Conservation (phyloP, 2,113 vertebrate genomes). For the Rattus rattus region DNA sequence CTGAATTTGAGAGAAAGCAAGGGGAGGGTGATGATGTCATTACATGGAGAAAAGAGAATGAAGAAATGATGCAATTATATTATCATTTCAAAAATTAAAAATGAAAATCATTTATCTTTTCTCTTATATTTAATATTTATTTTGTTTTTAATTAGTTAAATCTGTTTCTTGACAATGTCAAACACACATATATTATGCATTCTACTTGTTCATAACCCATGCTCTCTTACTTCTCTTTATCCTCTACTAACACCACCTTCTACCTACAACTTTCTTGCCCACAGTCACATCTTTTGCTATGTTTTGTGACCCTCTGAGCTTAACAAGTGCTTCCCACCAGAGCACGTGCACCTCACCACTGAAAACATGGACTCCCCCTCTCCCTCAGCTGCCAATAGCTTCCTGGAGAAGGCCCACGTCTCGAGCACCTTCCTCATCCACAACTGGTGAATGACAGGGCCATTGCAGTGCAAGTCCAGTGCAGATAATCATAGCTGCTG, state of each 20-base stretch:
- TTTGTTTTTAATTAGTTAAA: not conserved
- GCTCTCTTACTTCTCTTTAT: not conserved
- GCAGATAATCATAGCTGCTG: not conserved
- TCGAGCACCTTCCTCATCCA: not conserved
- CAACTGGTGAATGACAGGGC: not conserved
- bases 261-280: not conserved
- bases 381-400: not conserved
- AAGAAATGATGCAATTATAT: not conserved
- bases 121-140: not conserved
- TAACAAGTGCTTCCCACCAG: not conserved
- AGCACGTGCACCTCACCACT: not conserved
- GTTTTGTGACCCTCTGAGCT: not conserved
- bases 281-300: not conserved
- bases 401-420: not conserved
- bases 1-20: not conserved
- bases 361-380: not conserved
- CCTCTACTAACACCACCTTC: not conserved
- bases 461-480: not conserved
- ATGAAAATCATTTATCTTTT: not conserved
- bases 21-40: not conserved
- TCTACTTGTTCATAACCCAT: not conserved
- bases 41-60: not conserved
- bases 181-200: not conserved
- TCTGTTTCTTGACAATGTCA: not conserved
- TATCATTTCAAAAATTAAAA: not conserved